Evolutionary conservation across 2,888 invertebrate species (phyloP).

Genomic region (Rhingia campestris): DNA sequence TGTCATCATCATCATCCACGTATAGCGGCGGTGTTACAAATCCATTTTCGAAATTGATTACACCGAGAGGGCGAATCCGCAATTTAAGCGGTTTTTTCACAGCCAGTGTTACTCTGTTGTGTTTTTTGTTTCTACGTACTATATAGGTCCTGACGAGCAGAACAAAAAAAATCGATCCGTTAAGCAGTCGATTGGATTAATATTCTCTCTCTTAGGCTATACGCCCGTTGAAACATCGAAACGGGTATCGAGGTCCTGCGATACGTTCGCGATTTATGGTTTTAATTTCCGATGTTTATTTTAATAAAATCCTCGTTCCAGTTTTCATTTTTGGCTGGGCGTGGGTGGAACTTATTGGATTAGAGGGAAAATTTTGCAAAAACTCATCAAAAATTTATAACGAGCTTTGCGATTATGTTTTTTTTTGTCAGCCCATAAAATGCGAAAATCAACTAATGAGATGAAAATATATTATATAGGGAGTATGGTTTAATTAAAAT

Average conservation of each 20-base stretch:
- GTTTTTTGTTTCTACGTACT: neutral
- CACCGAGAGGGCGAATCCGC: conserved; percentile 68
- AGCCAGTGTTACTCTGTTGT: conserved; percentile 22
- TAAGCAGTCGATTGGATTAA: conserved; percentile 74
- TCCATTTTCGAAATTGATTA: conserved; percentile 74
- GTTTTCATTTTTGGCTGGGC: conserved; percentile 4
- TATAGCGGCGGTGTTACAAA: conserved; percentile 65
- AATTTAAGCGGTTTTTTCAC: conserved; percentile 48
- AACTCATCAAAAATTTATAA: conserved; percentile 67
- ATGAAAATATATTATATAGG: conserved; percentile 31
- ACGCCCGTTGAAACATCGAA: conserved; percentile 16
- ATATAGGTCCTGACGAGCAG: conserved; percentile 22
- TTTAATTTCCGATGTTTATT: conserved; percentile 71
- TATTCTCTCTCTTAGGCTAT: conserved; percentile 58
- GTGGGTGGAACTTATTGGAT: conserved; percentile 68
- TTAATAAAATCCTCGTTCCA: conserved; percentile 59
- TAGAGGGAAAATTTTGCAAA: conserved; percentile 68
- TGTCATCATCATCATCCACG: conserved; percentile 34
- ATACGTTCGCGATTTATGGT: conserved; percentile 57
- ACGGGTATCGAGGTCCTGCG: neutral
- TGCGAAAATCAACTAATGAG: conserved; percentile 12
- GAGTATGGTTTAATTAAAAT: conserved; percentile 53
- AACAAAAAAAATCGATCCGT: conserved; percentile 51
- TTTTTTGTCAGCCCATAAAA: conserved; percentile 21
- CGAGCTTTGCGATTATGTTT: conserved; percentile 60